Percentiles rank a stretch among this genome's conserved stretches.
phyloP scores from a whole-genome alignment of 2,797 vertebrate genomes.

The Oryzias sinensis region DNA sequence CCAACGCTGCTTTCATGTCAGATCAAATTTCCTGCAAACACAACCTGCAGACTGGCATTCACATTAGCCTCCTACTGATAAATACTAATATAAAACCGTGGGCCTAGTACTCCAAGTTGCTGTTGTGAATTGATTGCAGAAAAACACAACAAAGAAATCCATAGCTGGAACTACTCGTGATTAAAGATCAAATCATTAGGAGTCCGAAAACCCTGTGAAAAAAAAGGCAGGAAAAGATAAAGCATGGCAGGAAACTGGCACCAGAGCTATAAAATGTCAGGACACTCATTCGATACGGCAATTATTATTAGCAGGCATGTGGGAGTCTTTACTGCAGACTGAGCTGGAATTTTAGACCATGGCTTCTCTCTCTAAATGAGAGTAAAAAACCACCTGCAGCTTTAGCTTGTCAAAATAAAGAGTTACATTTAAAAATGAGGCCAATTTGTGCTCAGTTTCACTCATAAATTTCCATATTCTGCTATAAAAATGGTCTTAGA shows the following conservation, averaged over 20 bases:
- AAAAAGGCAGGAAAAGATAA: slow-evolving; percentile 6
- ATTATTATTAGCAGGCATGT: slow-evolving; percentile 17
- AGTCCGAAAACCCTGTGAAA: slow-evolving; percentile 23
- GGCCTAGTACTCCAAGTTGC: slow-evolving; percentile 24
- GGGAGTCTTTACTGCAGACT: slow-evolving; percentile 36
- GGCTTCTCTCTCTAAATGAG: slow-evolving; percentile 5
- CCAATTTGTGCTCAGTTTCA: too few relatives aligned
- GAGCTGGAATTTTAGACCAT: slow-evolving; percentile 3
- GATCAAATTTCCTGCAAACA: slow-evolving; percentile 43
- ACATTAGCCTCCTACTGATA: slow-evolving; percentile 48
- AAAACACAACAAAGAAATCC: slow-evolving; percentile 32
- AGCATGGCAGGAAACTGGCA: slow-evolving; percentile 18
- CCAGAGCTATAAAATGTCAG: slow-evolving; percentile 25
- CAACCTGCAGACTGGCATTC: slow-evolving; percentile 24
- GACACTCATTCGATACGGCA: slow-evolving; percentile 35
- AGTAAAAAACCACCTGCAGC: slow-evolving; percentile 10
- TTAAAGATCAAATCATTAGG: slow-evolving; percentile 39
- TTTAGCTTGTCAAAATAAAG: too few relatives aligned
- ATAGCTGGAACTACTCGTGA: slow-evolving; percentile 21
- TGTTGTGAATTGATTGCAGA: slow-evolving; percentile 30
- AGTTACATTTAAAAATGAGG: too few relatives aligned
- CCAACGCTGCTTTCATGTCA: slow-evolving; percentile 33
- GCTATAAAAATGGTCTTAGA: too few relatives aligned
- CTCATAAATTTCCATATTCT: too few relatives aligned
- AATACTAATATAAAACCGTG: slow-evolving; percentile 42